Conservation (phyloP, 2,113 vertebrate species). For the Pangasianodon hypophthalmus region DNA sequence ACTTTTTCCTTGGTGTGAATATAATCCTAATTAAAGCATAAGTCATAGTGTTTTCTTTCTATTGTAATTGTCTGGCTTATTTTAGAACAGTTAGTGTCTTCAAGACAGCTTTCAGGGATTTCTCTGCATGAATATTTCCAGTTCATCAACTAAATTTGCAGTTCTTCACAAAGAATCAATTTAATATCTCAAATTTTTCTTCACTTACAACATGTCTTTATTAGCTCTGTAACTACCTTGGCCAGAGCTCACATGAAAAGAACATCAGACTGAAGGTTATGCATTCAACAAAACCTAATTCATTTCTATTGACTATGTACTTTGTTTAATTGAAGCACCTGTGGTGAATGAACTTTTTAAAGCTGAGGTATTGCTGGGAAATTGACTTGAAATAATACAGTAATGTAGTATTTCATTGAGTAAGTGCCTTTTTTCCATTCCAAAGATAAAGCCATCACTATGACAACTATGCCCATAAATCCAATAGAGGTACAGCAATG, state of each 20-base stretch:
- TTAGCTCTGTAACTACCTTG: not conserved
- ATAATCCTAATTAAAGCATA: not conserved
- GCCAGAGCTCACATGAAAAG: not conserved
- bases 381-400: not conserved
- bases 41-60: not conserved
- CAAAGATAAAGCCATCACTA: slow-evolving; percentile 40
- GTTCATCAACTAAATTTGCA: not conserved
- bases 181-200: not conserved
- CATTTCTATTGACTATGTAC: not conserved
- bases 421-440: slow-evolving; percentile 9
- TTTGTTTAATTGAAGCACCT: not conserved
- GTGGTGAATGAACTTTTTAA: not conserved
- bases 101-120: slow-evolving; percentile 10
- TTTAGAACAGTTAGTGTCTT: not conserved
- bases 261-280: not conserved
- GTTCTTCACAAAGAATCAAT: slow-evolving; percentile 4
- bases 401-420: slow-evolving; percentile 12
- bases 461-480: slow-evolving; percentile 51
- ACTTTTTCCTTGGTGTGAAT: not conserved
- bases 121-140: slow-evolving; percentile 14
- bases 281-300: not conserved
- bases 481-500: slow-evolving; percentile 1
- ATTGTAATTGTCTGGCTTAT: not conserved
- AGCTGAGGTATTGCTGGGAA: not conserved
- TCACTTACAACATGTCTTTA: not conserved